phyloP scores from a whole-genome alignment of 92 coral and sea anemone species.

The Pocillopora grandis region DNA sequence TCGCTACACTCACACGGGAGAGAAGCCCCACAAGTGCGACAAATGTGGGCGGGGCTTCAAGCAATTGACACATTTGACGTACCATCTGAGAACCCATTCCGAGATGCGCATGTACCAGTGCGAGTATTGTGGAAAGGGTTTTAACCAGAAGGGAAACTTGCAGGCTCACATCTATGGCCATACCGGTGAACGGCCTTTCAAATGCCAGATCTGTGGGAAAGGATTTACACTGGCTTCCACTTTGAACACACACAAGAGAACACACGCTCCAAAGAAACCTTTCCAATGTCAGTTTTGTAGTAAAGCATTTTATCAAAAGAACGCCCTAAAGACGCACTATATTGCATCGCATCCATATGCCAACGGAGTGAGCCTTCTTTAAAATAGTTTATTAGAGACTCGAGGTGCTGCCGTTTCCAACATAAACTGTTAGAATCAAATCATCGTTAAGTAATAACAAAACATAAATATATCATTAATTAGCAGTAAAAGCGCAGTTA shows the following conservation, averaged over 20 bases:
- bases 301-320: constrained; percentile 96
- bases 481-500: no score
- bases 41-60: constrained; percentile 99
- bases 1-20: constrained; percentile 98
- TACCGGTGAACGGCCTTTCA: constrained; percentile 97
- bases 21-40: constrained; percentile 90
- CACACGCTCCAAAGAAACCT: constrained; percentile 95
- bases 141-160: constrained; percentile 95
- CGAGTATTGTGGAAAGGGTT: constrained; percentile 78
- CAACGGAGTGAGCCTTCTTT: constrained; percentile 86
- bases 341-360: constrained; percentile 96
- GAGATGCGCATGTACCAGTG: constrained; percentile 79
- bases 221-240: constrained; percentile 96
- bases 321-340: constrained; percentile 92
- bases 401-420: background rate
- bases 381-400: background rate
- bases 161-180: constrained; percentile 99
- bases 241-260: constrained; percentile 93
- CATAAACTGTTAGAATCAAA: no score
- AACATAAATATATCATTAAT: no score
- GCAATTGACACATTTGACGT: constrained; percentile 94
- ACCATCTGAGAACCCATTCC: constrained; percentile 96
- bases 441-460: no score
- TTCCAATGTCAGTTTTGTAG: constrained; percentile 88
- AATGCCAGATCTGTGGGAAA: constrained; percentile 87